Evolutionary conservation across 53 echinoderm and acorn worm species (phyloP).

Genomic region (Mesocentrotus franciscanus): DNA sequence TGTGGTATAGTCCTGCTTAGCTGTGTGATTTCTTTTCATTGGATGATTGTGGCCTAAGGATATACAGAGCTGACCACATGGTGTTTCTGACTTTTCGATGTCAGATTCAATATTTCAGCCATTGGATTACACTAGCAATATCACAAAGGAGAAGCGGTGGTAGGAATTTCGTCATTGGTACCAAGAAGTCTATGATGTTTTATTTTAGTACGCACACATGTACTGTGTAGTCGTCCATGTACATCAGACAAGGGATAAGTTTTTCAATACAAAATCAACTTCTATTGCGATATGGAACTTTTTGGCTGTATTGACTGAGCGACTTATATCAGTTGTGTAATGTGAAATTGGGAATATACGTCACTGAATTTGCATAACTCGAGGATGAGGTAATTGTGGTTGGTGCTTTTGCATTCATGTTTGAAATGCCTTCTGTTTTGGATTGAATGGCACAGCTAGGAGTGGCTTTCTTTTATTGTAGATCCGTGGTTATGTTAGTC

Average conservation of each 20-base stretch:
- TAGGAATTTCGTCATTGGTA: not conserved
- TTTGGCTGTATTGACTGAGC: too few relatives aligned
- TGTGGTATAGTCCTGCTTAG: not conserved
- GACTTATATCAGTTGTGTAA: too few relatives aligned
- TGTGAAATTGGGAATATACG: too few relatives aligned
- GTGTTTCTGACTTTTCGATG: conserved; percentile 17
- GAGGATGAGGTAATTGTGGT: too few relatives aligned
- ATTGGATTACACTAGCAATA: not conserved
- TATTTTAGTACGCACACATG: not conserved
- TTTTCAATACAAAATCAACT: too few relatives aligned
- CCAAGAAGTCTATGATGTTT: not conserved
- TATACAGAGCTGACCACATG: conserved; percentile 16
- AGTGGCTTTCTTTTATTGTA: not conserved
- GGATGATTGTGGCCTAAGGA: not conserved
- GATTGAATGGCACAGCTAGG: not conserved
- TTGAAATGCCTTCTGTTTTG: not conserved
- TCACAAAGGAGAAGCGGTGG: not conserved
- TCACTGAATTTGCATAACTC: too few relatives aligned
- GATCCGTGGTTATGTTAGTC: not conserved
- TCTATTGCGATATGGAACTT: too few relatives aligned
- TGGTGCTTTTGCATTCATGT: not conserved
- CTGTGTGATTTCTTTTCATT: not conserved
- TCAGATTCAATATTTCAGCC: conserved; percentile 29
- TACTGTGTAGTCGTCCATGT: not conserved
- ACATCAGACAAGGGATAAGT: too few relatives aligned